Evolutionary conservation across 2,888 invertebrate genomes (phyloP), one percentile per base, ranked within the genome.

Genomic region (Isotomurus palustris): DNA sequence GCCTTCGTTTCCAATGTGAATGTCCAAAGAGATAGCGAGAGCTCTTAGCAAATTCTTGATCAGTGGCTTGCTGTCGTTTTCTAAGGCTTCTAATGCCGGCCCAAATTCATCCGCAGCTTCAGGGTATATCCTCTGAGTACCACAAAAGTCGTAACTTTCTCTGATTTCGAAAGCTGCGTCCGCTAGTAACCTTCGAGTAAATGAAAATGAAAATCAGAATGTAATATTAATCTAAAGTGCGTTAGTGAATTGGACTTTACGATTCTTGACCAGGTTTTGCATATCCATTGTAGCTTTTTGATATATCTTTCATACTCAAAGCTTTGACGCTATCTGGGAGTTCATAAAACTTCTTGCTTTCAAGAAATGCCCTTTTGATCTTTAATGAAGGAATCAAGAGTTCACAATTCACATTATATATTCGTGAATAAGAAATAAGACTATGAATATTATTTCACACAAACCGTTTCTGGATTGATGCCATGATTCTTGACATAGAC

Each of bases 61-160:
- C 54, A 86, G 77, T 68, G 83, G 83, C 72, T 84, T 85, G 67
- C 85, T 82, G 73, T 85, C 85, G 58, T 78, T 79, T n/a, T 84
- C 82, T 62, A 87, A 78, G 12, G 83, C 81, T 38, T 82, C 79
- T 41, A 85, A 80, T 69, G 84, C 83, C 71, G 81, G 77, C 54
- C 80, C 77, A 76, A 86, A 86, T 68, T 83, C 82, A 0, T 84
- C 84, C 19, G 45, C 45, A 60, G 84, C 82, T 72, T 85, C 73
- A 32, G 84, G 83, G 2, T 85, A 85, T 76, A 85, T 78, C 67
- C 79, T 78, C 44, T 79, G 77, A 44, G 79, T 79, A n/a, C 56
- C 59, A 45, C 48, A 51, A 53, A 62, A 49, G 48, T 65, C 65
- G 48, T 53, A 65, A 28, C 56, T 65, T 54, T 65, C 65, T n/a